Evolutionary conservation across 1,140 invertebrate genomes (phyloP).

Genomic region (Atta colombica): DNA sequence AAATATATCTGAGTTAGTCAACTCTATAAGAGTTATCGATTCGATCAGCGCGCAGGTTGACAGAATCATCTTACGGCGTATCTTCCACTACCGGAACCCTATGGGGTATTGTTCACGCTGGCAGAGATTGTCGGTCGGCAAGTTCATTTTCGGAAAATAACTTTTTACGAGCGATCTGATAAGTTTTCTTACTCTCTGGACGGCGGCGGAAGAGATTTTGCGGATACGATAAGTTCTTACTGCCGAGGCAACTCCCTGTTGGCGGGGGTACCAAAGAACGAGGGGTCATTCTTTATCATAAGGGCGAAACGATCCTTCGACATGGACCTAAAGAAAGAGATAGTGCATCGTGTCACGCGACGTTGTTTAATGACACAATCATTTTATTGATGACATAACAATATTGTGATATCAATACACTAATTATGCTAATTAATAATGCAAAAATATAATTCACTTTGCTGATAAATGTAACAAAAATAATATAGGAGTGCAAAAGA

Average conservation of each 20-base stretch:
- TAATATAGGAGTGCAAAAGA: not conserved
- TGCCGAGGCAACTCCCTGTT: conserved; percentile 43
- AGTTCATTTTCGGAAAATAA: conserved; percentile 78
- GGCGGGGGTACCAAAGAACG: conserved; percentile 34
- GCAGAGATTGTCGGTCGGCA: conserved; percentile 39
- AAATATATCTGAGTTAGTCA: conserved; percentile 42
- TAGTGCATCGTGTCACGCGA: conserved; percentile 22
- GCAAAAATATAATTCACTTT: not conserved
- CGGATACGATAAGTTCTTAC: conserved; percentile 65
- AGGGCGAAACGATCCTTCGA: conserved; percentile 43
- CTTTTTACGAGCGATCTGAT: conserved; percentile 76
- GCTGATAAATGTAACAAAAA: no score
- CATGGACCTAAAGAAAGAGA: conserved; percentile 10
- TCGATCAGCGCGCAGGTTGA: conserved; percentile 54
- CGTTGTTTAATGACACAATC: not conserved
- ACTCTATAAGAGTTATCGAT: conserved; percentile 55
- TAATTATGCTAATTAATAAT: not conserved
- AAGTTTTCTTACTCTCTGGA: conserved; percentile 62
- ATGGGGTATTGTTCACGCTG: conserved; percentile 65
- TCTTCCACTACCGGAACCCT: conserved; percentile 1
- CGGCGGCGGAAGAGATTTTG: conserved; percentile 61
- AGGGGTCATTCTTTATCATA: conserved; percentile 60
- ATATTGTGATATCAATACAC: not conserved
- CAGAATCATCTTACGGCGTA: conserved; percentile 54
- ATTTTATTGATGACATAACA: not conserved